Percentiles rank a stretch among this genome's conserved stretches.
Evolutionary conservation across 2,888 invertebrate species (phyloP).

Genomic region (Clepsis dumicolana): DNA sequence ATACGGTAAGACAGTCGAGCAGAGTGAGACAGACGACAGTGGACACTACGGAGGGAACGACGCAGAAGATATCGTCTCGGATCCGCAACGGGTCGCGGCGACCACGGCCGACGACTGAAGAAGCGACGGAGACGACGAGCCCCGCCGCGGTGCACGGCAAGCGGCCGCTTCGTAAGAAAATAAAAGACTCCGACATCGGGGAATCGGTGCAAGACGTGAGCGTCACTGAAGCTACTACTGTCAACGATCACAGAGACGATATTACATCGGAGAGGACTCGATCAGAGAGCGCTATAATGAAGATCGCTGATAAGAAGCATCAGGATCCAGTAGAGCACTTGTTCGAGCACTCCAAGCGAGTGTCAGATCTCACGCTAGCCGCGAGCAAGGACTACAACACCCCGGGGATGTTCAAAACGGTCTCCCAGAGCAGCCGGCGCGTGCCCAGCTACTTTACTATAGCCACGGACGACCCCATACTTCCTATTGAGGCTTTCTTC

Average conservation of each 20-base stretch:
- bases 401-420: slow-evolving; percentile 90
- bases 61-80: slow-evolving; percentile 75
- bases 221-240: slow-evolving; percentile 67
- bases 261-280: slow-evolving; percentile 78
- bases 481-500: slow-evolving; percentile 93
- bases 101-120: slow-evolving; percentile 71
- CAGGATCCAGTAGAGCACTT: slow-evolving; percentile 74
- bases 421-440: slow-evolving; percentile 87
- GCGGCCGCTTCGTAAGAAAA: slow-evolving; percentile 72
- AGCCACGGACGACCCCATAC: slow-evolving; percentile 92
- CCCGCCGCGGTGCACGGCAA: slow-evolving; percentile 65
- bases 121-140: slow-evolving; percentile 64
- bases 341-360: slow-evolving; percentile 88
- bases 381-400: slow-evolving; percentile 90
- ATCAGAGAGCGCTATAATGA: slow-evolving; percentile 86
- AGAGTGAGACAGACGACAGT: slow-evolving; percentile 71
- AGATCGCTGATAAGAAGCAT: slow-evolving; percentile 84
- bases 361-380: slow-evolving; percentile 90
- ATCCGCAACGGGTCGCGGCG: slow-evolving; percentile 74
- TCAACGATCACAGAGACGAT: slow-evolving; percentile 65
- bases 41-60: slow-evolving; percentile 69
- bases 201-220: slow-evolving; percentile 76
- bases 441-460: slow-evolving; percentile 90
- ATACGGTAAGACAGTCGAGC: slow-evolving; percentile 61
- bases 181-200: slow-evolving; percentile 72